Conservation (phyloP, 2,113 vertebrate genomes). For the Callipepla squamata region DNA sequence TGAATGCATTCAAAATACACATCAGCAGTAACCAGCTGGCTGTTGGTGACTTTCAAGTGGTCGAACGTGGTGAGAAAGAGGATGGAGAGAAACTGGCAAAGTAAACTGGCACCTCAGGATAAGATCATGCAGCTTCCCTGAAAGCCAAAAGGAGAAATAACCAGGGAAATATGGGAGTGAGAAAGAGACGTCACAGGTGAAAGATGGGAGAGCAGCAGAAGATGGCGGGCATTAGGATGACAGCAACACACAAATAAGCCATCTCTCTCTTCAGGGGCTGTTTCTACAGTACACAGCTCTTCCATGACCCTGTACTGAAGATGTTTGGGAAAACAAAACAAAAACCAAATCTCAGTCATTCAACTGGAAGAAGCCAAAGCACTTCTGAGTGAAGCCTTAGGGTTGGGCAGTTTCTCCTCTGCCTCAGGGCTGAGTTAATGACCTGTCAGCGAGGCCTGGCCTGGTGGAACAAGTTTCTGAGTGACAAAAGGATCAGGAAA, state of each 20-base stretch:
- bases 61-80: background rate
- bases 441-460: background rate
- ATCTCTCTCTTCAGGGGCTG: background rate
- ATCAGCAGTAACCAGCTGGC: background rate
- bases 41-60: background rate
- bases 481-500: background rate
- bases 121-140: background rate
- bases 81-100: background rate
- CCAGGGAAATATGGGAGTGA: background rate
- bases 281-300: background rate
- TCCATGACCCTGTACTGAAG: background rate
- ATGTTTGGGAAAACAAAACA: background rate
- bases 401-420: background rate
- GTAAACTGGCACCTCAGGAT: background rate
- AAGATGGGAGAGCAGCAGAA: background rate
- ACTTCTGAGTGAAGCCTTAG: background rate
- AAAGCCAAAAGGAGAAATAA: background rate
- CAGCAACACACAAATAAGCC: background rate
- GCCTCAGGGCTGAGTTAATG: background rate
- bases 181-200: background rate
- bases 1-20: too few relatives aligned
- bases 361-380: background rate
- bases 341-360: background rate
- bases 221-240: background rate
- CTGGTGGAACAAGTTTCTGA: constrained; percentile 39